Base-by-base conservation (phyloP, 2,888 invertebrate genomes). In the Tenthredo scrophulariae region DNA sequence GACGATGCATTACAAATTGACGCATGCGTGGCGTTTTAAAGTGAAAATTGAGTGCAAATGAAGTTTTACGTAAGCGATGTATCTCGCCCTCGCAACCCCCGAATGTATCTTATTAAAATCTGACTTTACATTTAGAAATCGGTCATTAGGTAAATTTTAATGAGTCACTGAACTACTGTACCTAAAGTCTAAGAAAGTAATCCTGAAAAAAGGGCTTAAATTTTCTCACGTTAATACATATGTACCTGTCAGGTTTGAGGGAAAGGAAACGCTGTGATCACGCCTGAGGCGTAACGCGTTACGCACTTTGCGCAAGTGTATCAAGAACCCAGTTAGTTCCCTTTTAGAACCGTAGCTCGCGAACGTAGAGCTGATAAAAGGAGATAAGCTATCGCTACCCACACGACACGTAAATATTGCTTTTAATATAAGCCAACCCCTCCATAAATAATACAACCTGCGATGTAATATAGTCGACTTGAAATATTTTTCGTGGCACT, bases 381-480 rank as follows among this genome's bases (percentile, higher is more conserved):
- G 26, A 67, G 88, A 89, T 88, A 89, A 88, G 86, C 74, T 87
- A 87, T 87, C 87, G 87, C 87, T 86, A 86, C 86, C 83, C 83
- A 86, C 85, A 86, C 84, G 77, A 86, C 87, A 85, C 87, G 87
- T 87, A 87, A 83, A 89, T 89, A 89, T 89, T 87, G 86, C 85
- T 85, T 88, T 86, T 87, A 88, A 89, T 88, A 87, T 77, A 85
- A 84, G 65, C 74, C 75, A 46, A 22, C 22, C 83, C 83, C 67
- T 83, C 86, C 88, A 89, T 89, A 89, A 90, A 90, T 89, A 90
- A 90, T 85, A 84, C 10, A 84, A 58, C 70, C 84, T 22, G 33
- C 29, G 46, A 67, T 15, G 26, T 67, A 46, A 67, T 46, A 50
- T 67, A 83, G 18, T 67, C 22, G n/a, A 22, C 62, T 67, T 67